Evolutionary conservation across 53 echinoderm and acorn worm species (phyloP), one percentile per base, ranked within the genome.

Genomic region (Apostichopus leukothele): DNA sequence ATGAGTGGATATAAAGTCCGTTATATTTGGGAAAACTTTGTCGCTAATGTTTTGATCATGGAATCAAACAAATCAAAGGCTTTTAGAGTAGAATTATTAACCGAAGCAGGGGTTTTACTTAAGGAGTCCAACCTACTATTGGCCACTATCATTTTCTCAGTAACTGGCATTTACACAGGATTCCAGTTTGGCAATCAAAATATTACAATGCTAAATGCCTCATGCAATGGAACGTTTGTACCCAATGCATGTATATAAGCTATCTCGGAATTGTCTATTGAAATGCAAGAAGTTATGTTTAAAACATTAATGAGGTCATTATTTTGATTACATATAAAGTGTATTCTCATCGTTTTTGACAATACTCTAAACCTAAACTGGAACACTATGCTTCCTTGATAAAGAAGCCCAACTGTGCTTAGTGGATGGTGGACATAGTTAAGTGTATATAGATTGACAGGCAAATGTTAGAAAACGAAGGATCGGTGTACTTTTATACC

Each of bases 1-100:
- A 71, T 71, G 71, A 18, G 71, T 71, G 71, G n/a, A n/a, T 71
- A 16, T 71, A 71, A 71, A 71, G 71, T 71, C 18, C 71, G 18
- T 71, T 71, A 19, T n/a, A 5, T 71, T 5, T 71, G 71, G 71
- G 71, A 71, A 71, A 13, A 71, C 4, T 71, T 71, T 18, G 71
- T 71, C 6, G 14, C 71, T 71, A 71, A 71, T 19, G 20, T 19
- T 16, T n/a, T 71, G 3, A 71, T 71, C 18, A 19, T 71, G 71
- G 5, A 19, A 71, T 71, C 71, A 16, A 18, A 6, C n/a, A 19
- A 19, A 71, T 71, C 71, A 71, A 71, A 71, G 20, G 6, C 18
- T 6, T 16, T n/a, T 16, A 71, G 20, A 5, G 0, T 16, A 18
- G 20, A 71, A 71, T 71, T 71, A 71, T 19, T 71, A 14, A n/a